Evolutionary conservation across 2,113 vertebrate genomes (phyloP).

Genomic region (Cephalopholis sonnerati): DNA sequence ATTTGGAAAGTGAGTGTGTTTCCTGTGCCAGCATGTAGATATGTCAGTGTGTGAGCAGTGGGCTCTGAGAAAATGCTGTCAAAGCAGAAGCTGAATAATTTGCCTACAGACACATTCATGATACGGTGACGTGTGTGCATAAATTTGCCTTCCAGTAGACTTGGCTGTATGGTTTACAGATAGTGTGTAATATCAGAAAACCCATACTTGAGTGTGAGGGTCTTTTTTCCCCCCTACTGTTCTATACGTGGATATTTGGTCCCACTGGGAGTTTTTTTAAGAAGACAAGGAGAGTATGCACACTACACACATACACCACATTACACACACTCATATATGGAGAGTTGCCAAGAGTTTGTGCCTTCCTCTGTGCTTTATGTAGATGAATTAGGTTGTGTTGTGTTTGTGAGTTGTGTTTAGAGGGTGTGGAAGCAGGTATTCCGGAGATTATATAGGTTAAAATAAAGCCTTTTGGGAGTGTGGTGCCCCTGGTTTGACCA

Average conservation of each 20-base stretch:
- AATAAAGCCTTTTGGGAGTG: neutral
- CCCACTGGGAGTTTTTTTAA: conserved; percentile 36
- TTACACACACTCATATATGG: neutral
- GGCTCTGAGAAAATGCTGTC: conserved; percentile 66
- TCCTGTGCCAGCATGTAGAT: conserved; percentile 49
- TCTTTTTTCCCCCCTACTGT: conserved; percentile 9
- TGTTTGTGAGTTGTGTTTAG: conserved; percentile 33
- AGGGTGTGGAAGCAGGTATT: neutral
- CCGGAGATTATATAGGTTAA: neutral
- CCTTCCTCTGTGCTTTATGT: conserved; percentile 10
- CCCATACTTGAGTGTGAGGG: conserved; percentile 25
- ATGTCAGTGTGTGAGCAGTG: conserved; percentile 43
- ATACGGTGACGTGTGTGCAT: conserved; percentile 57
- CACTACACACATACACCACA: neutral
- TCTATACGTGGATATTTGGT: conserved; percentile 35
- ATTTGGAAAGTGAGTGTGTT: conserved; percentile 22
- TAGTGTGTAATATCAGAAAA: conserved; percentile 47
- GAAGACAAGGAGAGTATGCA: conserved; percentile 11
- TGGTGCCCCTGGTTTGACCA: neutral
- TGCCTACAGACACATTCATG: conserved; percentile 66
- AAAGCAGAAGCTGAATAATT: conserved; percentile 73
- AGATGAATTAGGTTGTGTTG: conserved; percentile 42
- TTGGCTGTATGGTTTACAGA: conserved; percentile 56
- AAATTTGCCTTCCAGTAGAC: conserved; percentile 63
- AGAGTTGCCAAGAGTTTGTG: conserved; percentile 16